Evolutionary conservation across 1,140 invertebrate species (phyloP), one percentile per base, ranked within the genome.

Genomic region (Pachypsylla venusta): DNA sequence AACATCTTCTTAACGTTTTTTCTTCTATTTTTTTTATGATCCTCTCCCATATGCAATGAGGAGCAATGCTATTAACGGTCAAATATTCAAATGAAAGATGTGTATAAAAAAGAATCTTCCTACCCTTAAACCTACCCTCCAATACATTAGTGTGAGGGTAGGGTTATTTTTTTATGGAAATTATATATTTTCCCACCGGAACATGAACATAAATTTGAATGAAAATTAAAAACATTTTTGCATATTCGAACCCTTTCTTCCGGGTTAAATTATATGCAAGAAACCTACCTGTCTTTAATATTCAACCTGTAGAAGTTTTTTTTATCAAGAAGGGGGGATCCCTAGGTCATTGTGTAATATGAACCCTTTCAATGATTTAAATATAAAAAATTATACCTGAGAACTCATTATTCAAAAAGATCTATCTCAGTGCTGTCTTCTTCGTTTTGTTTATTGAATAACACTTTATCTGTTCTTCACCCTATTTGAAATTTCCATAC

Each of bases 181-280:
- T 35, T 35, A 35, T 10, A 48, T 48, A 5, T 48, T 48, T 48
- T 48, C 42, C 42, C 42, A 48, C 42, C 42, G 42, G 42, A 48
- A 48, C 42, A 48, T 48, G n/a, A 19, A 48, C 42, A 48, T 48
- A 48, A 48, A 48, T 48, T 48, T 48, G 42, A 48, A 48, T 48
- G n/a, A n/a, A 48, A 48, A 48, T 48, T 48, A 48, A 48, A n/a
- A n/a, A 48, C 42, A 48, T 48, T 48, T 48, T 48, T 48, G 42
- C 42, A 48, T 48, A 48, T 48, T 48, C 5, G 42, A 48, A 48
- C 42, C 42, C 42, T 48, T 48, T 48, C 42, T 48, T 48, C 42
- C 42, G 42, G 42, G 16, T 48, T 48, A 19, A 48, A 48, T 48
- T 48, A 48, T 48, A 48, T 48, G 7, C 30, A 35, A 35, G 30